Evolutionary conservation across 1,140 invertebrate species (phyloP).

Genomic region (Drosophila nasuta): DNA sequence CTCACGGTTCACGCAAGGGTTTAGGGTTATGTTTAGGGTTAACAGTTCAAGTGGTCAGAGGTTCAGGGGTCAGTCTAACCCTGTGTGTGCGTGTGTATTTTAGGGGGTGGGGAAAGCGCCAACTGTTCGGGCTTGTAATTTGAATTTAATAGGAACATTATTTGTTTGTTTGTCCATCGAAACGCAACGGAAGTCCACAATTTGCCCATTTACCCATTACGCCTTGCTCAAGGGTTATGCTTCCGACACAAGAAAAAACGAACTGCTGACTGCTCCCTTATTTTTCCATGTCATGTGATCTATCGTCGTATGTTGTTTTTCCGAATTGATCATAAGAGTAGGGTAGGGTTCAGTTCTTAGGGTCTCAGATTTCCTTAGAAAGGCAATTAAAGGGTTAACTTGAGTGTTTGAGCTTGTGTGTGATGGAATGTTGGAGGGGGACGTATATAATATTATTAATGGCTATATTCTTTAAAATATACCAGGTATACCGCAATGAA

Average conservation of each 20-base stretch:
- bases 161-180: constrained; percentile 54
- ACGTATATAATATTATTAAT: neutral
- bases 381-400: constrained; percentile 56
- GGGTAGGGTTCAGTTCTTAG: constrained; percentile 22
- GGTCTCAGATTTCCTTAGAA: constrained; percentile 42
- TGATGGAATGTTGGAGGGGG: neutral
- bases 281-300: constrained; percentile 59
- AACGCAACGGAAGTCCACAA: constrained; percentile 49
- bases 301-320: constrained; percentile 36
- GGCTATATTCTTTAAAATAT: neutral
- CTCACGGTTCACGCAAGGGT: constrained; percentile 33
- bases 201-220: constrained; percentile 28
- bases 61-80: constrained; percentile 24
- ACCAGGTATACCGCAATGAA: neutral
- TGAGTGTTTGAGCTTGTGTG: constrained; percentile 2
- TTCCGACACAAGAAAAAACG: constrained; percentile 22
- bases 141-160: constrained; percentile 74
- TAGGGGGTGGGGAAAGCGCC: constrained; percentile 23
- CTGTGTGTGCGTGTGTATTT: constrained; percentile 3
- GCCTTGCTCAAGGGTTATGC: constrained; percentile 44
- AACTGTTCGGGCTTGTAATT: constrained; percentile 71
- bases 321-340: constrained; percentile 21
- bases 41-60: constrained; percentile 58
- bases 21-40: constrained; percentile 18
- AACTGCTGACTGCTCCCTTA: constrained; percentile 22